These are phyloP conservation scores for Branchinecta sandiegonensis DNA, from an alignment of 2,888 invertebrate genomes.

Conservation along the genomic window DNA sequence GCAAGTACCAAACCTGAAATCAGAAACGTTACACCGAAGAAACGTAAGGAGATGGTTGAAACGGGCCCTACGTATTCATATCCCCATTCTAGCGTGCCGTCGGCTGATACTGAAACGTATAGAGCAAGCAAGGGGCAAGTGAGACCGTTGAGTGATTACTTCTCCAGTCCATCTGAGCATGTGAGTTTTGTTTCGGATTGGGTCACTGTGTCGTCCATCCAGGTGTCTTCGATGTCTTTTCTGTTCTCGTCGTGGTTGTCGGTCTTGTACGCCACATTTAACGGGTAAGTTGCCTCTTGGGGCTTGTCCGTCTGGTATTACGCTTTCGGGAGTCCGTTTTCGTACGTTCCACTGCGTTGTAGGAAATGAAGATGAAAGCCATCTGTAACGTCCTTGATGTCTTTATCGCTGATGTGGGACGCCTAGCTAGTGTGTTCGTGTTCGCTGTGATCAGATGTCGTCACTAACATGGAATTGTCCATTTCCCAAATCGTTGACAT, in stretches of 20 bases:
- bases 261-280: not conserved
- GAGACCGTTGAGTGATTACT: not conserved
- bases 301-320: not conserved
- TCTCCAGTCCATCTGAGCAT: not conserved
- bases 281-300: not conserved
- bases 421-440: too few species aligned
- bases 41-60: not conserved
- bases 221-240: conserved; percentile 18
- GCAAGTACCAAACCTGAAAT: not conserved
- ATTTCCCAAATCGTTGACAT: too few species aligned
- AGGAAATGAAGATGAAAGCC: too few species aligned
- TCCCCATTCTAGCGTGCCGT: not conserved
- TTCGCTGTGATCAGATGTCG: too few species aligned
- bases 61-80: not conserved
- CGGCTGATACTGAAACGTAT: not conserved
- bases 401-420: too few species aligned
- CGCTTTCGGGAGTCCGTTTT: too few species aligned
- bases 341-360: too few species aligned
- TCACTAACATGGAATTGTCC: too few species aligned
- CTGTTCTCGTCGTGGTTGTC: conserved; percentile 26
- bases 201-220: too few species aligned
- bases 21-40: not conserved
- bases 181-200: not conserved
- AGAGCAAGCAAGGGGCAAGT: not conserved
- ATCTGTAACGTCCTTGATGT: too few species aligned